These are phyloP conservation scores for Eilema griseolum DNA, from an alignment of 2,888 invertebrate genomes.

Conservation along the genomic window DNA sequence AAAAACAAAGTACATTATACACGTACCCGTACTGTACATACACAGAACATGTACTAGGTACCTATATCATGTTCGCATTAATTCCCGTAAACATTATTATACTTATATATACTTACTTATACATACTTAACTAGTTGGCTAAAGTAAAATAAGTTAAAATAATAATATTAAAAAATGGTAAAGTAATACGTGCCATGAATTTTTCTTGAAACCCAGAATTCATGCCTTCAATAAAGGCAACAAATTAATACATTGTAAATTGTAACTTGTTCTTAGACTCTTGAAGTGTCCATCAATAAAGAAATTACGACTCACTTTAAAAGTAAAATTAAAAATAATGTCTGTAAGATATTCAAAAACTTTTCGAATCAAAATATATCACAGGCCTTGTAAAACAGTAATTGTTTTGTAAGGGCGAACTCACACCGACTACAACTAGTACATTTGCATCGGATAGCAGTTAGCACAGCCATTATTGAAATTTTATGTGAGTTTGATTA, in stretches of 20 bases:
- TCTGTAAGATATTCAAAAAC: slow-evolving; percentile 23
- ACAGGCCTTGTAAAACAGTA: slow-evolving; percentile 59
- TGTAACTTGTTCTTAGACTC: not conserved
- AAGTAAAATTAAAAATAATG: not conserved
- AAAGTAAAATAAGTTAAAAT: too few species aligned
- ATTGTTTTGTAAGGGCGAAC: slow-evolving; percentile 51
- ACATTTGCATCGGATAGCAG: slow-evolving; percentile 80
- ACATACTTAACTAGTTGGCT: too few species aligned
- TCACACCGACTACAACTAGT: slow-evolving; percentile 36
- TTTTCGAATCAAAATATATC: slow-evolving; percentile 44
- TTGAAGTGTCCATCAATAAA: not conserved
- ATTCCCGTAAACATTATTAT: too few species aligned
- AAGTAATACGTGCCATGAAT: too few species aligned
- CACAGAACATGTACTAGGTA: too few species aligned
- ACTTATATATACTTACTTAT: too few species aligned
- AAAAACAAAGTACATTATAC: too few species aligned
- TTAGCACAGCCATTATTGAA: slow-evolving; percentile 83
- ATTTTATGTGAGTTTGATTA: slow-evolving; percentile 86
- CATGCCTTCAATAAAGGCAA: too few species aligned
- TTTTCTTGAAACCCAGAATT: too few species aligned
- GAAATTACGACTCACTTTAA: not conserved
- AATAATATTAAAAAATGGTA: too few species aligned
- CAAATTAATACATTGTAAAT: not conserved
- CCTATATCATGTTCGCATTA: too few species aligned
- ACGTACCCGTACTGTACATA: too few species aligned